These are phyloP conservation scores for Noturus placidus DNA, from an alignment of 2,113 vertebrate genomes.

Conservation along the genomic window DNA sequence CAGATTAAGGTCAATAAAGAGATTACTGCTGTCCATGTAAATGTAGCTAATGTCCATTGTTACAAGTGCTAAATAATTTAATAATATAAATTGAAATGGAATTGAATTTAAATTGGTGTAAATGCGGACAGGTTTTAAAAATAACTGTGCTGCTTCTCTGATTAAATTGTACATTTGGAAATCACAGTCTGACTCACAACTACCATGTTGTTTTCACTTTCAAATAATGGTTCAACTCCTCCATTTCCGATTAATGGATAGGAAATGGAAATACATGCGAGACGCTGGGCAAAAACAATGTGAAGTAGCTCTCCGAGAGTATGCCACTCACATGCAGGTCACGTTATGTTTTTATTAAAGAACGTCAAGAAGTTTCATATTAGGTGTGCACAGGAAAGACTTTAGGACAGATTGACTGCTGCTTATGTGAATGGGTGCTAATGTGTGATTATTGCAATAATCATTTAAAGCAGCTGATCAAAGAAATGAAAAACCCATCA, in stretches of 20 bases:
- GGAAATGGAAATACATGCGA: conserved; percentile 3
- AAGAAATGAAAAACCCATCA: conserved; percentile 32
- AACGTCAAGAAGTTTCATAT: not conserved
- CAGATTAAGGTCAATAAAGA: too few relatives aligned
- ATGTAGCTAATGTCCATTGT: not conserved
- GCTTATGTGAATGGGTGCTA: too few relatives aligned
- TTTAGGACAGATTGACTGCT: too few relatives aligned
- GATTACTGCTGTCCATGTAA: too few relatives aligned
- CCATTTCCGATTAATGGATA: conserved; percentile 26
- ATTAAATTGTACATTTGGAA: not conserved
- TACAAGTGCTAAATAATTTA: not conserved
- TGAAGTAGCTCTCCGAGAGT: conserved; percentile 24
- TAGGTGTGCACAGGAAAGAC: not conserved
- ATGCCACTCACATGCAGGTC: conserved; percentile 33
- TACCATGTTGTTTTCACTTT: conserved; percentile 1
- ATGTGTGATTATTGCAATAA: too few relatives aligned
- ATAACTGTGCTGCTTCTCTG: not conserved
- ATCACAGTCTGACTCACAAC: conserved; percentile 14
- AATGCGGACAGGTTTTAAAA: not conserved
- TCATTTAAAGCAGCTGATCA: conserved; percentile 19
- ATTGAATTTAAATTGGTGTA: not conserved
- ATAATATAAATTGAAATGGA: not conserved
- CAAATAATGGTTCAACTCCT: conserved; percentile 16
- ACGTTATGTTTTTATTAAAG: conserved; percentile 35
- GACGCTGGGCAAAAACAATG: conserved; percentile 14